Conservation (phyloP, 2,797 vertebrate genomes). For the Channallabes apus region DNA sequence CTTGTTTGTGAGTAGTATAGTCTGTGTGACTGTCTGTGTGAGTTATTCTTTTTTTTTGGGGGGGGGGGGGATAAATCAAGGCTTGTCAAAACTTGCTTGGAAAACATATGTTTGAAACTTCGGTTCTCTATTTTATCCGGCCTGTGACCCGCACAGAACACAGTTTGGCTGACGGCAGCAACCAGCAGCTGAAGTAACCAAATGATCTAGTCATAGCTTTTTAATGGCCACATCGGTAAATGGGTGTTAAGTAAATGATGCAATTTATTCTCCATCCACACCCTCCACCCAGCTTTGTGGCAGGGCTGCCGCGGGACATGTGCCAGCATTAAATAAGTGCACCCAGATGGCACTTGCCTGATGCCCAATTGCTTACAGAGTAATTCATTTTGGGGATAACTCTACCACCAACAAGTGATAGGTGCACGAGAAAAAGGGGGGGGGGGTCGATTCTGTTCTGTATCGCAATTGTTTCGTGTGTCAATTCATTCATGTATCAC, state of each 20-base stretch:
- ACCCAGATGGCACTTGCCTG: constrained; percentile 94
- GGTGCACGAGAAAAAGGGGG: constrained; percentile 57
- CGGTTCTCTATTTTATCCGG: constrained; percentile 61
- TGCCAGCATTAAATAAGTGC: constrained; percentile 98
- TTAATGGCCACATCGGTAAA: constrained; percentile 89
- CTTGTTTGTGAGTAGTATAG: constrained; percentile 66
- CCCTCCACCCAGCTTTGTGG: constrained; percentile 84
- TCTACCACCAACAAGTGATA: constrained; percentile 84
- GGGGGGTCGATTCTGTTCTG: too few relatives aligned
- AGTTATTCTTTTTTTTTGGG: constrained; percentile 49
- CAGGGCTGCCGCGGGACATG: constrained; percentile 87
- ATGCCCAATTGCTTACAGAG: constrained; percentile 91
- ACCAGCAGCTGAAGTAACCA: constrained; percentile 86
- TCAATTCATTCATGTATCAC: too few relatives aligned
- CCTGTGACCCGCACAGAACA: constrained; percentile 68
- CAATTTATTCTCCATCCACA: constrained; percentile 90
- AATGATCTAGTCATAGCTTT: constrained; percentile 95
- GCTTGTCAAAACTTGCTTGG: constrained; percentile 58
- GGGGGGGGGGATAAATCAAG: constrained; percentile 62
- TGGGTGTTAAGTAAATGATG: constrained; percentile 98
- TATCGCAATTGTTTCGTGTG: too few relatives aligned
- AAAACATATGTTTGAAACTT: constrained; percentile 65
- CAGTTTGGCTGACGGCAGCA: constrained; percentile 83
- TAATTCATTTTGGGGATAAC: constrained; percentile 82
- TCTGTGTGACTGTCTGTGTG: constrained; percentile 40